phyloP scores from a whole-genome alignment of 2,888 invertebrate species.

The Cremastobaeus sp. region DNA sequence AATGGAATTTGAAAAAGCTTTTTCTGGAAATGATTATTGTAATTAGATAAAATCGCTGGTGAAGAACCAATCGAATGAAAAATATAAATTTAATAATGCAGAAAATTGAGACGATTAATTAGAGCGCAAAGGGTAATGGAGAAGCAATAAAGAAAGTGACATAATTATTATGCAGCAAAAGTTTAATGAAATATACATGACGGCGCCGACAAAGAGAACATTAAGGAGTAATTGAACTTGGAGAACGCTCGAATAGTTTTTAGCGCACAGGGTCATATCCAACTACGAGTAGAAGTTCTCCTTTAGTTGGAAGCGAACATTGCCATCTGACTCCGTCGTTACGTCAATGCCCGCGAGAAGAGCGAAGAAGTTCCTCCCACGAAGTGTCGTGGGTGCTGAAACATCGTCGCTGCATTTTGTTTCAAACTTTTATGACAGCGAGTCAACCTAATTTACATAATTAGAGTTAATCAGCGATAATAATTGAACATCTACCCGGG shows the following conservation, averaged over 20 bases:
- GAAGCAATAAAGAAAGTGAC: conserved; percentile 1
- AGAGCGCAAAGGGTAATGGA: not conserved
- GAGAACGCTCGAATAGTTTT: conserved; percentile 44
- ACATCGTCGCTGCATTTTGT: conserved; percentile 29
- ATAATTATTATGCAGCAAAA: conserved; percentile 28
- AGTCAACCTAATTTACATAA: conserved; percentile 27
- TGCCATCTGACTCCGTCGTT: conserved; percentile 31
- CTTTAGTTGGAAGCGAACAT: conserved; percentile 28
- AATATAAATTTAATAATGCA: not conserved
- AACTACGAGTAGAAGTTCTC: conserved; percentile 35
- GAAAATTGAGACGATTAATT: not conserved
- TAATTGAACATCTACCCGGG: too few relatives aligned
- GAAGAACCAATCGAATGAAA: too few relatives aligned
- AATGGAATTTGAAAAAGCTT: too few relatives aligned
- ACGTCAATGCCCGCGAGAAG: conserved; percentile 35
- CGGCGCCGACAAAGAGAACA: conserved; percentile 38
- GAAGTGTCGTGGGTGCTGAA: conserved; percentile 35
- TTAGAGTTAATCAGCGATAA: conserved; percentile 30
- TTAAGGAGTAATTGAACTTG: conserved; percentile 52
- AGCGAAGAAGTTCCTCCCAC: conserved; percentile 12
- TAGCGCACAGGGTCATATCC: conserved; percentile 28
- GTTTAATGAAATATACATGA: conserved; percentile 46
- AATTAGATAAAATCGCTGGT: too few relatives aligned
- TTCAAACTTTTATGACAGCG: conserved; percentile 32
- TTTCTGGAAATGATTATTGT: too few relatives aligned